Evolutionary conservation across 2,888 invertebrate species (phyloP), one percentile per base, ranked within the genome.

Genomic region (Chironomus tentans): DNA sequence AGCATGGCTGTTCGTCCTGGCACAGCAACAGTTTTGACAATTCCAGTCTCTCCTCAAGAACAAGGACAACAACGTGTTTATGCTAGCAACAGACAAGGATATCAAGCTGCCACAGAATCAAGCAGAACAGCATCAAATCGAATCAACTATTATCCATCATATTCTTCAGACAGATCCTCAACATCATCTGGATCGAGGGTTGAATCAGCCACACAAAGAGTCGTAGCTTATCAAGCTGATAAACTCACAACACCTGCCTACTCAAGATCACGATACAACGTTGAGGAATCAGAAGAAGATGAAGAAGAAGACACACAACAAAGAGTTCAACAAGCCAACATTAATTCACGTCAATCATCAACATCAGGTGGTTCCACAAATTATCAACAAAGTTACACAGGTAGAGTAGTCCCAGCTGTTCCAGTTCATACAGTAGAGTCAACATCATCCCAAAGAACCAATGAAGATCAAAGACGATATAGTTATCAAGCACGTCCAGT

Each of bases 341-440:
- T 77, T n/a, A 68, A 50, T 48, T 65, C 69, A 62, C 68, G 69
- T 28, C 56, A 28, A 70, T 62, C 21, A 13, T 21, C 68, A 47
- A 48, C 48, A 65, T 46, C 76, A 12, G 71, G 75, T 1, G 68
- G 73, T 12, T 76, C 76, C 18, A 71, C 76, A 12, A 56, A 72
- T 4, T 73, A 69, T 15, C 76, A 38, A 47, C 47, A 15, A 46
- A 47, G 47, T 18, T 70, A 70, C n/a, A 48, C 46, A 2, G 50
- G 22, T 0, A 3, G 71, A 13, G 71, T 71, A 56, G 71, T 71
- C 15, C 71, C 50, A 13, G 28, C 18, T 15, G 50, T 56, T 28
- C 71, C 71, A 50, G 28, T 71, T 18, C 46, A 56, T n/a, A 56
- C 71, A 15, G 56, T 71, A 28, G 71, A 71, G 50, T 71, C 71